Evolutionary conservation across 2,113 vertebrate genomes (phyloP), one percentile per base, ranked within the genome.

Genomic region (Vidua chalybeata): DNA sequence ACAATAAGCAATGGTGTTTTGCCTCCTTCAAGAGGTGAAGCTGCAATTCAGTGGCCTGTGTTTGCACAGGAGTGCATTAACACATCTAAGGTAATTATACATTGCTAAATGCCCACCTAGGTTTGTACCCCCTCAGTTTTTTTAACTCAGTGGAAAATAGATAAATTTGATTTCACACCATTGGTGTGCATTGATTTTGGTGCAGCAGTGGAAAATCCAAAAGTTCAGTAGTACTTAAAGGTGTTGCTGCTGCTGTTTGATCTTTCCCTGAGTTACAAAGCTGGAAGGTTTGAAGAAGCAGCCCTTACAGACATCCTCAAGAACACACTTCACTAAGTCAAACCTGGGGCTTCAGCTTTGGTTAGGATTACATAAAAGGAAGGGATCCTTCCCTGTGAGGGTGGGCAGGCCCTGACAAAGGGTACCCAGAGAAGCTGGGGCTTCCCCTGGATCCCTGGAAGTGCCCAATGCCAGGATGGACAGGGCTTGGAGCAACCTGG

Each of bases 51-150:
- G 21, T 19, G n/a, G 45, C 18, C 33, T 67, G 6, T 66, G 7
- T 52, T 79, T 61, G 56, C 21, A 23, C 46, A 49, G 39, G 19
- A 78, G 15, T 23, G 10, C 27, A 45, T 52, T 39, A 64, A 46
- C 31, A 9, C 3, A 55, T 39, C 11, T 43, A 56, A 68, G 9
- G 5, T 41, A 13, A 18, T 88, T 79, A 28, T 1, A 11, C 26
- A 49, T 22, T 79, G 7, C 28, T 79, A n/a, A 84, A 74, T 37
- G 52, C 3, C 13, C 17, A 28, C 10, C 6, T 46, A 19, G 20
- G 28, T 18, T 37, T 76, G 5, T 41, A 19, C 27, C 46, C 30
- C 8, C 27, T 3, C 2, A 9, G 0, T 2, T 24, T 26, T n/a
- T 59, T 72, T 6, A 43, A 55, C 27, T 67, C 33, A 9, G 12